Conservation (phyloP, 2,888 invertebrate genomes). For the Lottia scabra region DNA sequence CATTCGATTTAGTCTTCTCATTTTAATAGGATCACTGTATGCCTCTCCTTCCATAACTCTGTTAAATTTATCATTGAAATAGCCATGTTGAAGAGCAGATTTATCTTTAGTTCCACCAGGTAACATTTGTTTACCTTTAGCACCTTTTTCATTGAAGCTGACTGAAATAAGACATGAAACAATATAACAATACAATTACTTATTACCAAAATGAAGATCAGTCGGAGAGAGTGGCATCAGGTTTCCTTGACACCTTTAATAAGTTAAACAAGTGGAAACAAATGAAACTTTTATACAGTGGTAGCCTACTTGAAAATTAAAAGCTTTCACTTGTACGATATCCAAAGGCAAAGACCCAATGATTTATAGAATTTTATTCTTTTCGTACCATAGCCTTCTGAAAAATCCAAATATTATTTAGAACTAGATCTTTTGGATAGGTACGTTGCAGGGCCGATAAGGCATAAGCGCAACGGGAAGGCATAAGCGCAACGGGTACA, state of each 20-base stretch:
- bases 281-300: too few relatives aligned
- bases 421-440: too few relatives aligned
- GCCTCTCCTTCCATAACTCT: conserved; percentile 67
- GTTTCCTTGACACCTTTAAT: background rate
- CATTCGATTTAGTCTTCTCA: conserved; percentile 57
- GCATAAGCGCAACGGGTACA: too few relatives aligned
- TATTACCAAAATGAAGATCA: background rate
- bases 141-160: conserved; percentile 63
- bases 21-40: conserved; percentile 66
- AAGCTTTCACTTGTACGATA: too few relatives aligned
- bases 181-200: background rate
- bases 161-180: conserved; percentile 40
- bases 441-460: too few relatives aligned
- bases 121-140: conserved; percentile 68
- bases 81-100: conserved; percentile 65
- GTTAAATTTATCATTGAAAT: conserved; percentile 65
- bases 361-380: too few relatives aligned
- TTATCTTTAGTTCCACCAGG: conserved; percentile 64
- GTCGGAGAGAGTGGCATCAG: background rate
- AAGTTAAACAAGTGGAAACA: background rate
- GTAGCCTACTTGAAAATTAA: too few relatives aligned
- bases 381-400: too few relatives aligned
- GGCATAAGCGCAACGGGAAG: too few relatives aligned
- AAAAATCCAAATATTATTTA: too few relatives aligned
- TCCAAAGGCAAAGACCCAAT: too few relatives aligned